Conservation (phyloP, 1,140 invertebrate genomes). For the Latrodectus geometricus region DNA sequence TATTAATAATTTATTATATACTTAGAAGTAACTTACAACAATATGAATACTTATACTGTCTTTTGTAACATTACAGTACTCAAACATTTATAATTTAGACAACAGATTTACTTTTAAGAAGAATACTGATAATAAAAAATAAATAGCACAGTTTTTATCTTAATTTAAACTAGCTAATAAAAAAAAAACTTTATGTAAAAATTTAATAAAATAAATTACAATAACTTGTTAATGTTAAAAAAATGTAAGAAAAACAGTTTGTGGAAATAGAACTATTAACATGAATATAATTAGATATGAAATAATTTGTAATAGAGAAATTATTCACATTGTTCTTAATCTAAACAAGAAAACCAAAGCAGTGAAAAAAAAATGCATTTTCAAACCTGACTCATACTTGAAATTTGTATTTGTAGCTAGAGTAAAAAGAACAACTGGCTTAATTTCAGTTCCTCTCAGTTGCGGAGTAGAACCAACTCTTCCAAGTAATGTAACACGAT, state of each 20-base stretch:
- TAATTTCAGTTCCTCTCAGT: conserved; percentile 81
- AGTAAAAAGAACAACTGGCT: conserved; percentile 90
- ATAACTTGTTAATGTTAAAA: background rate
- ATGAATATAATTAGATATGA: background rate
- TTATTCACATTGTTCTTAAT: background rate
- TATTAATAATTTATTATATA: no score
- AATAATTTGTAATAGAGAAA: background rate
- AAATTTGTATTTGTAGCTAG: conserved; percentile 90
- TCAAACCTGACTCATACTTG: conserved; percentile 73
- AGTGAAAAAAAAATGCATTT: conserved; percentile 21
- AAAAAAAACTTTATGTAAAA: no score
- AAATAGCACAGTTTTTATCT: no score
- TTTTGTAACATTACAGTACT: no score
- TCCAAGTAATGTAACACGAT: conserved; percentile 87
- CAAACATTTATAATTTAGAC: no score
- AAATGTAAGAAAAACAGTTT: background rate
- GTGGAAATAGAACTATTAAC: background rate
- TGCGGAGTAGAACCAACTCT: conserved; percentile 88
- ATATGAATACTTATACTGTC: no score
- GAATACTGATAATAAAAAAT: no score
- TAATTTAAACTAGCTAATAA: no score
- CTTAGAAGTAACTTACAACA: no score
- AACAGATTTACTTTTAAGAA: no score
- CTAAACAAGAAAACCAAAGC: background rate
- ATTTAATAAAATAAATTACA: background rate